Conservation (phyloP, 2,113 vertebrate species). For the Poecilia latipinna region DNA sequence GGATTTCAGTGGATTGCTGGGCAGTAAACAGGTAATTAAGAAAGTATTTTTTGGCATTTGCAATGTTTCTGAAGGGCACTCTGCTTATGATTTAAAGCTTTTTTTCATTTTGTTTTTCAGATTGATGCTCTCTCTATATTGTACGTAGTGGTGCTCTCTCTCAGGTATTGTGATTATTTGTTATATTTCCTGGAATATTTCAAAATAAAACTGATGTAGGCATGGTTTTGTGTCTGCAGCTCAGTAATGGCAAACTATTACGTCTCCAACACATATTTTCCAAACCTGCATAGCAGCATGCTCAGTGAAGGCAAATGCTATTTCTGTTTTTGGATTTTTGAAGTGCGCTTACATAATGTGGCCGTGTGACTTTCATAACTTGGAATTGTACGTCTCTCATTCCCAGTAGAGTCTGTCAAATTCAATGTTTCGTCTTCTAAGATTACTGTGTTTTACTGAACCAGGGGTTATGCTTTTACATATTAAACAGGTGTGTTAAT, state of each 20-base stretch:
- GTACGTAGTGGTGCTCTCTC: slow-evolving; percentile 66
- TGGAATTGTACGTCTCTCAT: not conserved
- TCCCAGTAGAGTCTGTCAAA: not conserved
- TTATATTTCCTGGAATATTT: not conserved
- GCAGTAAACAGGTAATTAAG: slow-evolving; percentile 34
- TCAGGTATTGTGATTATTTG: slow-evolving; percentile 66
- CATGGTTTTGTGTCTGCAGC: not conserved
- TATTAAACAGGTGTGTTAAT: not conserved
- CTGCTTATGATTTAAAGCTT: not conserved
- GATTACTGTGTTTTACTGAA: not conserved
- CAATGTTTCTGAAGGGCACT: not conserved
- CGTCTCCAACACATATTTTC: not conserved
- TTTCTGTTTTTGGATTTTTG: not conserved
- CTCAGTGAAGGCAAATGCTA: no score
- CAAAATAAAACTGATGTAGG: not conserved
- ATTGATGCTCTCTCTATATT: slow-evolving; percentile 57
- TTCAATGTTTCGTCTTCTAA: not conserved
- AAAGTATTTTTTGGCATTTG: not conserved
- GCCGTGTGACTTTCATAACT: not conserved
- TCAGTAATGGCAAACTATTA: not conserved
- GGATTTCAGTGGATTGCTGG: slow-evolving; percentile 24
- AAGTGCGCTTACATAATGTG: not conserved
- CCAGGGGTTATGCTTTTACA: not conserved
- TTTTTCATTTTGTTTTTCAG: slow-evolving; percentile 55
- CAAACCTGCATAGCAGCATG: not conserved